These are phyloP conservation scores for Brachypalpus laphriformis DNA, from an alignment of 2,888 invertebrate species.

Conservation along the genomic window DNA sequence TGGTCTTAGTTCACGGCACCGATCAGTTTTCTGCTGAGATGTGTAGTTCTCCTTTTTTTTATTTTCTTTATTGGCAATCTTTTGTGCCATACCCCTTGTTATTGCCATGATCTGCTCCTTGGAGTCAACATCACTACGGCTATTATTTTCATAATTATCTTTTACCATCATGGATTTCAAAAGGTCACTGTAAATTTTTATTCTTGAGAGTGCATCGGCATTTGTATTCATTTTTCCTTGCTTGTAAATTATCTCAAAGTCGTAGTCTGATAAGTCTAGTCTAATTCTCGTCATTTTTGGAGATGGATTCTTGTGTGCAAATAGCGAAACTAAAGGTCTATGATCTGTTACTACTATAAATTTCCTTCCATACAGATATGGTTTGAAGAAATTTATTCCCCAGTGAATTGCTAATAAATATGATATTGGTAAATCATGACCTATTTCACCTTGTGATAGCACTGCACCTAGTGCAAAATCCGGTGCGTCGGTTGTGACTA, in stretches of 20 bases:
- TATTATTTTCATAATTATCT: too few relatives aligned
- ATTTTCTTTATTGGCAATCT: not conserved
- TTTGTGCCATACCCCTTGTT: not conserved
- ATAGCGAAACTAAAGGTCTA: too few relatives aligned
- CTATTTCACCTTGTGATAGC: slow-evolving; percentile 10
- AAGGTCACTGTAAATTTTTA: slow-evolving; percentile 3
- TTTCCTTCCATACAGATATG: too few relatives aligned
- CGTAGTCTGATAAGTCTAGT: slow-evolving; percentile 1
- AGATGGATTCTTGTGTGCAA: too few relatives aligned
- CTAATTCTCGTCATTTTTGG: too few relatives aligned
- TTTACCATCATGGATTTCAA: too few relatives aligned
- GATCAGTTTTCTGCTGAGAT: not conserved
- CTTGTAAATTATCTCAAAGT: not conserved
- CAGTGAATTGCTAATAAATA: too few relatives aligned
- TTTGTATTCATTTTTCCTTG: slow-evolving; percentile 3
- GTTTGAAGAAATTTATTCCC: too few relatives aligned
- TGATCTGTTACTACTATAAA: too few relatives aligned
- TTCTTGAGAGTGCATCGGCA: slow-evolving; percentile 4
- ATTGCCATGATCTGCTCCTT: slow-evolving; percentile 1
- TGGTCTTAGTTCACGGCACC: too few relatives aligned
- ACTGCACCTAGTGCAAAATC: not conserved
- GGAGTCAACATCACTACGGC: too few relatives aligned
- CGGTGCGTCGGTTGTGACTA: not conserved
- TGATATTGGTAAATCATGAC: not conserved
- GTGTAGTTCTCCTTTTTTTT: slow-evolving; percentile 1